Conservation (phyloP, 2,888 invertebrate genomes). For the Pammene fasciana region DNA sequence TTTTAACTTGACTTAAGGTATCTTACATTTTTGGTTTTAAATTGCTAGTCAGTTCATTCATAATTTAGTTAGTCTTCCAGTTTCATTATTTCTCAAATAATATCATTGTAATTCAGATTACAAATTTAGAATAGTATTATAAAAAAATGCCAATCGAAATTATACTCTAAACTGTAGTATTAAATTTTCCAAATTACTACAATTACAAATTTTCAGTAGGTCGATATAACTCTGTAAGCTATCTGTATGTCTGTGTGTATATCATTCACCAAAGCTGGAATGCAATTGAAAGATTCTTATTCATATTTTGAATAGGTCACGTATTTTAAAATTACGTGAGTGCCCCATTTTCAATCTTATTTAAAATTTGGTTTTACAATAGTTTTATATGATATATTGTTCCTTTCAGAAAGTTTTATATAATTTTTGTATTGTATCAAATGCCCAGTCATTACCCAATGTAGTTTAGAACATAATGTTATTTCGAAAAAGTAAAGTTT, state of each 20-base stretch:
- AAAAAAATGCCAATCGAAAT: slow-evolving; percentile 17
- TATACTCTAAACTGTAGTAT: slow-evolving; percentile 15
- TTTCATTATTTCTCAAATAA: background rate
- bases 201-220: slow-evolving; percentile 23
- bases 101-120: slow-evolving; percentile 7
- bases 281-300: background rate
- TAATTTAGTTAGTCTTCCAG: slow-evolving; percentile 17
- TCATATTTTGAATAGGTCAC: no score
- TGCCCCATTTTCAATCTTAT: no score
- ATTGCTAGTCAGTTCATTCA: background rate
- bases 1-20: no score
- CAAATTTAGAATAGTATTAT: slow-evolving; percentile 7
- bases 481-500: slow-evolving; percentile 6
- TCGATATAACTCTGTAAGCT: slow-evolving; percentile 3
- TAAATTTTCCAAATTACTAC: slow-evolving; percentile 17
- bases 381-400: no score
- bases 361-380: no score
- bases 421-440: no score
- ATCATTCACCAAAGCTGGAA: background rate
- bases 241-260: background rate
- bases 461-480: background rate
- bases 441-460: no score
- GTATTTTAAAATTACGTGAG: no score
- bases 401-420: no score
- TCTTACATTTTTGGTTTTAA: background rate